A percentile compares a stretch with the other conserved stretches of the same genome.
phyloP scores from a whole-genome alignment of 2,113 vertebrate species.

The Lasiurus cinereus region DNA sequence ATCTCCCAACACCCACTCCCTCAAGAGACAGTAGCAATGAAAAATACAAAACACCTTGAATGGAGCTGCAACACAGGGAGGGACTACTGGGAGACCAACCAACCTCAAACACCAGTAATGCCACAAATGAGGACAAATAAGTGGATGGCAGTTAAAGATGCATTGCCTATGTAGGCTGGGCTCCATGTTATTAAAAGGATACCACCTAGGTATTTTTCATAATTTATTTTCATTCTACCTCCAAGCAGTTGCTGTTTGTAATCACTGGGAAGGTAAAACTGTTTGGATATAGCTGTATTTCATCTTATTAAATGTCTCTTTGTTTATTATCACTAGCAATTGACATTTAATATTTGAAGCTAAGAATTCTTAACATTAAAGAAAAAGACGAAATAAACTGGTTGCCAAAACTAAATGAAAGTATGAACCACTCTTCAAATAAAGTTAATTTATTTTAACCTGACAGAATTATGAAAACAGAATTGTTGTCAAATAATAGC shows the following conservation, averaged over 20 bases:
- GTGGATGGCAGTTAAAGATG: constrained; percentile 39
- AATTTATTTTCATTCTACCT: constrained; percentile 58
- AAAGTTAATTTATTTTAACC: constrained; percentile 47
- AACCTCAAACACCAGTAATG: constrained; percentile 39
- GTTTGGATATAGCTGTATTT: not conserved
- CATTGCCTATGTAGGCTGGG: not conserved
- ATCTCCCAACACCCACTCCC: not conserved
- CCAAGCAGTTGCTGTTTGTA: constrained; percentile 31
- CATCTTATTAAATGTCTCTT: constrained; percentile 52
- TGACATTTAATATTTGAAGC: constrained; percentile 3
- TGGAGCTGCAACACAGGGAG: constrained; percentile 43
- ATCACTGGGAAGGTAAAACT: constrained; percentile 62
- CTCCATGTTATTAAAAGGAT: constrained; percentile 64
- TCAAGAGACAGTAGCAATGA: constrained; percentile 47
- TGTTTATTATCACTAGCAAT: constrained; percentile 21
- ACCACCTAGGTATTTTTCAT: constrained; percentile 12
- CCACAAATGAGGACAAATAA: constrained; percentile 57
- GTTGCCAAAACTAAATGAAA: constrained; percentile 42
- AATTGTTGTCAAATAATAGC: not conserved
- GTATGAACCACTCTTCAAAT: constrained; percentile 60
- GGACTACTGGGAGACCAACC: not conserved
- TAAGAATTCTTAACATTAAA: constrained; percentile 65
- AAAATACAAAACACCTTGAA: not conserved
- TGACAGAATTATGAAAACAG: constrained; percentile 45
- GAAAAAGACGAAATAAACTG: constrained; percentile 69